These are phyloP conservation scores for Pitta sordida DNA, from an alignment of 2,113 vertebrate genomes.

Conservation along the genomic window DNA sequence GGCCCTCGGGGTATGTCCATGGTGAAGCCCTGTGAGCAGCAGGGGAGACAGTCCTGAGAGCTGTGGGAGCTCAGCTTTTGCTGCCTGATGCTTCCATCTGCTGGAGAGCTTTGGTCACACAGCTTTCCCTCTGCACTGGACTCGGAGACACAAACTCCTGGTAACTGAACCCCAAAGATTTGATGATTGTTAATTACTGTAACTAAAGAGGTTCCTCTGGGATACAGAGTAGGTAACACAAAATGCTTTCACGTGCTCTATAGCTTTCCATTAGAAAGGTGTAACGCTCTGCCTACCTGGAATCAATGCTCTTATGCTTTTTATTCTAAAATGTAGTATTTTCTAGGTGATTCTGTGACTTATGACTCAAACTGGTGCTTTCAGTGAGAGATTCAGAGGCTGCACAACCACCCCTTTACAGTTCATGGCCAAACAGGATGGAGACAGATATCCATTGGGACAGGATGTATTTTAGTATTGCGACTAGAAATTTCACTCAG, in stretches of 20 bases:
- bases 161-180: background rate
- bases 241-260: background rate
- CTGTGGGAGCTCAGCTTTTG: background rate
- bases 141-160: background rate
- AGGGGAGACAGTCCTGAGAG: background rate
- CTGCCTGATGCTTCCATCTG: slow-evolving; percentile 41
- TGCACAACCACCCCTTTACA: background rate
- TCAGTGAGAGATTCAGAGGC: background rate
- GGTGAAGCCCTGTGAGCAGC: background rate
- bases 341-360: background rate
- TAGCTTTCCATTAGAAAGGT: background rate
- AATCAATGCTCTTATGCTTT: background rate
- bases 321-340: background rate
- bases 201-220: background rate
- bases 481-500: background rate
- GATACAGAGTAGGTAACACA: background rate
- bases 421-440: too few relatives aligned
- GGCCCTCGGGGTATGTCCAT: accelerated
- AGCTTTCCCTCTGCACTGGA: background rate
- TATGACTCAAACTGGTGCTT: background rate
- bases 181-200: background rate
- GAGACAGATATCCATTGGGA: background rate
- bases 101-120: background rate
- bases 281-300: background rate
- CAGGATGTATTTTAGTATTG: background rate